Evolutionary conservation across 2,888 invertebrate genomes (phyloP).

Genomic region (Acanthacorydalis orientalis): DNA sequence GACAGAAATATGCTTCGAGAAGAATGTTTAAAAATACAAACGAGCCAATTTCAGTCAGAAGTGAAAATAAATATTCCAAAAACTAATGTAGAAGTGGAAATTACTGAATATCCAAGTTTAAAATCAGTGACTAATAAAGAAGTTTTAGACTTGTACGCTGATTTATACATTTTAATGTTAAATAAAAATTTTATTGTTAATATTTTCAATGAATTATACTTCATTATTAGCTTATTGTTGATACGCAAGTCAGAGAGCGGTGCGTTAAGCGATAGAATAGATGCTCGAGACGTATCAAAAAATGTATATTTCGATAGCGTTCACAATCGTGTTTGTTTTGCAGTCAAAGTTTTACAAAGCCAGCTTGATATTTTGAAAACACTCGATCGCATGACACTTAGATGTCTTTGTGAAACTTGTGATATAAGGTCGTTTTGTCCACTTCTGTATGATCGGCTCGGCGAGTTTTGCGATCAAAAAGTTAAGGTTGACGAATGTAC

Average conservation of each 20-base stretch:
- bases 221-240: constrained; percentile 45
- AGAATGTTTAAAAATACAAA: constrained; percentile 22
- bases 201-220: constrained; percentile 49
- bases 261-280: constrained; percentile 11
- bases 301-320: constrained; percentile 7
- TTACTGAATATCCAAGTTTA: constrained; percentile 18
- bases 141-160: constrained; percentile 34
- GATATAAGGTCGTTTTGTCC: constrained; percentile 41
- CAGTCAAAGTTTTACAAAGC: constrained; percentile 42
- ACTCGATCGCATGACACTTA: constrained; percentile 46
- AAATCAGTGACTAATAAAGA: constrained; percentile 31
- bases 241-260: neutral
- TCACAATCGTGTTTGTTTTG: constrained; percentile 65
- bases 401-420: constrained; percentile 48
- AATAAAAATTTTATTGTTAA: constrained; percentile 44
- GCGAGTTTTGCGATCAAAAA: neutral
- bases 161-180: constrained; percentile 40
- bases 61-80: constrained; percentile 20
- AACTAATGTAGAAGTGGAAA: constrained; percentile 17
- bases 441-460: constrained; percentile 9
- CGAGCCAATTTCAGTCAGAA: constrained; percentile 21
- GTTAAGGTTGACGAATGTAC: neutral
- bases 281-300: constrained; percentile 10
- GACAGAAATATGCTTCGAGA: constrained; percentile 30
- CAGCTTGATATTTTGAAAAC: constrained; percentile 37